phyloP scores from a whole-genome alignment of 2,797 vertebrate species.

The Gymnothorax javanicus region DNA sequence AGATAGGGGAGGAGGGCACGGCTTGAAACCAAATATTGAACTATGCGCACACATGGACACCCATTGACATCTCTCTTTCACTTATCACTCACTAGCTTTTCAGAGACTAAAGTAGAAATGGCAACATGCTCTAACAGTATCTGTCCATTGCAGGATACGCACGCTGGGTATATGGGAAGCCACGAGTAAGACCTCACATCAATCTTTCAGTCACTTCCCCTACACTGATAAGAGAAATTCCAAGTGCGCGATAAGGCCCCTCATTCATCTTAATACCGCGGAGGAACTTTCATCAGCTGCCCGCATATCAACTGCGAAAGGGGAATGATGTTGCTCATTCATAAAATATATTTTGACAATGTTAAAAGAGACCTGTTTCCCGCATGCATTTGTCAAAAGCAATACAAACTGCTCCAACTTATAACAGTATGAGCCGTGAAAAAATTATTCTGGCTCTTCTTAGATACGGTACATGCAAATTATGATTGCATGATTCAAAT shows the following conservation, averaged over 20 bases:
- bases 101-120: conserved; percentile 81
- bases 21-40: conserved; percentile 75
- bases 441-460: background rate
- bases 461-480: too few species aligned
- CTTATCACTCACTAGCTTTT: conserved; percentile 88
- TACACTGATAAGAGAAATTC: conserved; percentile 82
- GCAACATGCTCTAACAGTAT: conserved; percentile 76
- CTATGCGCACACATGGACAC: conserved; percentile 76
- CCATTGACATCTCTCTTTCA: conserved; percentile 74
- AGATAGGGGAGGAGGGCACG: conserved; percentile 53
- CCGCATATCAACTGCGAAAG: conserved; percentile 75
- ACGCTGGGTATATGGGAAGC: conserved; percentile 72
- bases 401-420: background rate
- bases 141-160: conserved; percentile 81
- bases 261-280: conserved; percentile 78
- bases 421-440: background rate
- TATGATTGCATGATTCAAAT: too few species aligned
- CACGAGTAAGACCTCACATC: conserved; percentile 78
- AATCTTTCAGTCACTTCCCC: conserved; percentile 83
- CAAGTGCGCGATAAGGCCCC: conserved; percentile 74
- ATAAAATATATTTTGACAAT: background rate
- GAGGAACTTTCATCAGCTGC: conserved; percentile 78
- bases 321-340: conserved; percentile 44
- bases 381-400: background rate
- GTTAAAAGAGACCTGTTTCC: background rate